Conservation (phyloP, 1,140 invertebrate genomes). For the Drusus annulatus region DNA sequence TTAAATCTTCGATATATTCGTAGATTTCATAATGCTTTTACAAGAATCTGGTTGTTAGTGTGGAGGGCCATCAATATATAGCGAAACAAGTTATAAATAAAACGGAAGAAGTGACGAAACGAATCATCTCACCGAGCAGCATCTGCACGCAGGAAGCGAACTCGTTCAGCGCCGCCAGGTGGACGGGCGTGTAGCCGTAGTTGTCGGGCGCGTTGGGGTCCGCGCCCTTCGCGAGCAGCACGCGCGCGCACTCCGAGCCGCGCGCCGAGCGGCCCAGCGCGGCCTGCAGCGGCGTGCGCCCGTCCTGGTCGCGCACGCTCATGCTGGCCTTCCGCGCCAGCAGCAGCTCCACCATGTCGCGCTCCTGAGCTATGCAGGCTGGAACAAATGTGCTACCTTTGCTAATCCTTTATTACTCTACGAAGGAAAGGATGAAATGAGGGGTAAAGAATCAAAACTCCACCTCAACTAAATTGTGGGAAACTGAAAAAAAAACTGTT, state of each 20-base stretch:
- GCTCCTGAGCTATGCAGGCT: slow-evolving; percentile 82
- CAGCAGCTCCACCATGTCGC: slow-evolving; percentile 80
- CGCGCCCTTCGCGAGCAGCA: slow-evolving; percentile 78
- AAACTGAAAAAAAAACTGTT: no score
- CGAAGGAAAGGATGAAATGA: no score
- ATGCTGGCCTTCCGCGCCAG: slow-evolving; percentile 76
- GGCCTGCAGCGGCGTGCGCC: slow-evolving; percentile 83
- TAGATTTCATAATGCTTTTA: no score
- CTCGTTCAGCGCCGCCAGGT: slow-evolving; percentile 89
- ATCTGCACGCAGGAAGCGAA: slow-evolving; percentile 83
- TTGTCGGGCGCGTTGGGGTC: slow-evolving; percentile 83
- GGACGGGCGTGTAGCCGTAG: slow-evolving; percentile 86
- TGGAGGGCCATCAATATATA: no score
- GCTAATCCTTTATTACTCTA: no score
- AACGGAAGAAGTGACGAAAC: no score
- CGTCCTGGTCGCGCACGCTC: slow-evolving; percentile 77
- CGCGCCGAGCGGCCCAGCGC: slow-evolving; percentile 83
- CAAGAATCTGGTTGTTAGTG: no score
- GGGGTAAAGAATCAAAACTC: no score
- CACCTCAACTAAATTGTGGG: no score
- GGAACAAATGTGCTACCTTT: neutral
- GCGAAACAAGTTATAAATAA: no score
- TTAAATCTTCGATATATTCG: no score
- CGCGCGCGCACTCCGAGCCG: slow-evolving; percentile 79
- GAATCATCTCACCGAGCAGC: slow-evolving; percentile 72